Conservation (phyloP, 2,888 invertebrate species). For the Sinelater perroti region DNA sequence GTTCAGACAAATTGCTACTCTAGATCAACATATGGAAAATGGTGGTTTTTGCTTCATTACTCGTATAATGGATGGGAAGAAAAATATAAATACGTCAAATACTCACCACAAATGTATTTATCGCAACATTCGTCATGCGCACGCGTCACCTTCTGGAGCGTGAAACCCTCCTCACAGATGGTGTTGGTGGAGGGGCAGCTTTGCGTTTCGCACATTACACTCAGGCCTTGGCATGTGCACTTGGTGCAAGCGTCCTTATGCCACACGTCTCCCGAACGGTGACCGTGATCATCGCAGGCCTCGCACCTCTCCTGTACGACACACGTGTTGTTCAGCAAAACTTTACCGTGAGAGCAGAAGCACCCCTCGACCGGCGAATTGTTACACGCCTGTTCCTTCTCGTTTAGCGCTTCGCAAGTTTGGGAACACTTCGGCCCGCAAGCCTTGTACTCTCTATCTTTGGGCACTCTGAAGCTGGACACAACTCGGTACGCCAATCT, state of each 20-base stretch:
- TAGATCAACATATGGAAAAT: no score
- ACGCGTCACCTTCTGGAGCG: constrained; percentile 63
- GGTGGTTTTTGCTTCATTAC: background rate
- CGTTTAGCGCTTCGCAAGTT: constrained; percentile 71
- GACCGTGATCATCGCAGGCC: constrained; percentile 78
- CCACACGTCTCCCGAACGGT: constrained; percentile 75
- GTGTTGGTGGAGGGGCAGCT: constrained; percentile 66
- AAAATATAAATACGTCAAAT: no score
- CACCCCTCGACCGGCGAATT: constrained; percentile 74
- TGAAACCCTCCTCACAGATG: constrained; percentile 69
- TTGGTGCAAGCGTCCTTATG: constrained; percentile 75
- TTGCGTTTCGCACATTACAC: constrained; percentile 70
- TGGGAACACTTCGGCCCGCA: constrained; percentile 70
- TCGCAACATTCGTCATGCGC: constrained; percentile 74
- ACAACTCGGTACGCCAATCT: constrained; percentile 73
- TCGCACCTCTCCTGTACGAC: constrained; percentile 72
- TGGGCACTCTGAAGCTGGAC: constrained; percentile 70
- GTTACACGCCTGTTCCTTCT: constrained; percentile 49
- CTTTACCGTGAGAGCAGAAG: constrained; percentile 81
- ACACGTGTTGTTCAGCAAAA: constrained; percentile 77
- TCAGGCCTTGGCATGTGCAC: constrained; percentile 72
- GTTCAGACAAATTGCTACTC: no score
- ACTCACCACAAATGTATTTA: constrained; percentile 72
- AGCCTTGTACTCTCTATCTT: constrained; percentile 62
- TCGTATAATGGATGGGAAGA: background rate